Base-by-base conservation (phyloP, 2,797 vertebrate genomes). In the Pagetopsis macropterus region DNA sequence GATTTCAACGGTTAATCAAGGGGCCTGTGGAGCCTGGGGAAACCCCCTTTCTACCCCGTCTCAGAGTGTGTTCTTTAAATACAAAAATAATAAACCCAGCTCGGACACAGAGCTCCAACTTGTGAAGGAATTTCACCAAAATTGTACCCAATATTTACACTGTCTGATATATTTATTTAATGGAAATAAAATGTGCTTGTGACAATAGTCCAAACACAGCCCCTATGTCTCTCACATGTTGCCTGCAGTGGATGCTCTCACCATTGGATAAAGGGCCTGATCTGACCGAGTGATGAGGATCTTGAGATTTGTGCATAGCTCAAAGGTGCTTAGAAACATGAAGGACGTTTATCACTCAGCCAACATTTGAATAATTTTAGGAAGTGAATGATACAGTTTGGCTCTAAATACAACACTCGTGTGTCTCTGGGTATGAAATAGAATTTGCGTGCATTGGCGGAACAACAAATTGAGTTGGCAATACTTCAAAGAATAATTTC, bases 1-100 rank as follows among this genome's bases (percentile, higher is more conserved):
- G 78, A 65, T 72, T 87, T 91, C 79, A 88, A 44, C 75, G 61
- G 79, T 76, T 89, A 75, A 90, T 81, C 79, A 73, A 83, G 80
- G 84, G 60, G 69, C 82, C 84, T 82, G 86, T 83, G 77, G 68
- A 85, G 72, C 40, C 5, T 6, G 65, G 49, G 58, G 67, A 44
- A 80, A 79, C 72, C 43, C 60, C 67, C 48, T 66, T 45, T 65
- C 54, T 55, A 27, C 78, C 43, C 65, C 75, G 46, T 64, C 46
- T 63, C 33, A 1, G 8, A 37, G 21, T 56, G 27, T 27, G 33
- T 52, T 66, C 41, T 75, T 78, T 37, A 56, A 48, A 54, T 14
- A 55, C 4, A 10, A 58, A 61, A 50, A 78, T 50, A 71, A 68
- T 49, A 72, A 60, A 68, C 61, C 65, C 31, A 27, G 17, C 52